Evolutionary conservation across 2,113 vertebrate genomes (phyloP).

Genomic region (Dasyprocta punctata): DNA sequence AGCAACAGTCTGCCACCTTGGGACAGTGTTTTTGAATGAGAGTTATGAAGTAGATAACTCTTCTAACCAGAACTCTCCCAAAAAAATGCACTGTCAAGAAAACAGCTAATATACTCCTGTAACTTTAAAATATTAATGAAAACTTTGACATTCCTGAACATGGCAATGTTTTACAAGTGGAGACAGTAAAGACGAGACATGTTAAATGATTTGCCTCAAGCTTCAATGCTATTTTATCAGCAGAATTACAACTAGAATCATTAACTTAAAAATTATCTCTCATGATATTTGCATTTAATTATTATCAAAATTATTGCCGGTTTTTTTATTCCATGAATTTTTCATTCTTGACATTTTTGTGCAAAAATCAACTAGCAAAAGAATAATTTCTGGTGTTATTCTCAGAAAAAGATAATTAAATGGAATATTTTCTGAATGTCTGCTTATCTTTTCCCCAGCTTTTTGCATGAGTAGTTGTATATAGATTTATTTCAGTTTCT

Average conservation of each 20-base stretch:
- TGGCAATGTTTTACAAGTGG: not conserved
- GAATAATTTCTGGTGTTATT: not conserved
- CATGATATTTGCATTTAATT: slow-evolving; percentile 31
- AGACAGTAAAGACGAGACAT: not conserved
- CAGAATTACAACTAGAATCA: not conserved
- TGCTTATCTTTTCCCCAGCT: not conserved
- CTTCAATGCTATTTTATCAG: not conserved
- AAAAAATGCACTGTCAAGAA: not conserved
- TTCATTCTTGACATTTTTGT: not conserved
- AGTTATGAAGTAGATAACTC: accelerated
- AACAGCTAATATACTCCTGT: not conserved
- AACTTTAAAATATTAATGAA: not conserved
- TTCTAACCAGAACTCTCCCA: not conserved
- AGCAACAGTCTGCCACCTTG: not conserved
- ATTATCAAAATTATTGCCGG: not conserved
- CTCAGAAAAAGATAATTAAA: not conserved
- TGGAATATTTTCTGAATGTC: not conserved
- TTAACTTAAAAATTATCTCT: slow-evolving; percentile 49
- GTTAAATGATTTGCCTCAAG: not conserved
- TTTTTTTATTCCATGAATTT: not conserved
- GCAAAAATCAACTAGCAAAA: not conserved
- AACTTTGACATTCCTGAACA: not conserved
- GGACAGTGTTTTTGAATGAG: not conserved
- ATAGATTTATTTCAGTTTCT: not conserved
- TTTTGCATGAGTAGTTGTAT: not conserved